Conservation (phyloP, 2,888 invertebrate species). For the Chrysotoxum bicinctum region DNA sequence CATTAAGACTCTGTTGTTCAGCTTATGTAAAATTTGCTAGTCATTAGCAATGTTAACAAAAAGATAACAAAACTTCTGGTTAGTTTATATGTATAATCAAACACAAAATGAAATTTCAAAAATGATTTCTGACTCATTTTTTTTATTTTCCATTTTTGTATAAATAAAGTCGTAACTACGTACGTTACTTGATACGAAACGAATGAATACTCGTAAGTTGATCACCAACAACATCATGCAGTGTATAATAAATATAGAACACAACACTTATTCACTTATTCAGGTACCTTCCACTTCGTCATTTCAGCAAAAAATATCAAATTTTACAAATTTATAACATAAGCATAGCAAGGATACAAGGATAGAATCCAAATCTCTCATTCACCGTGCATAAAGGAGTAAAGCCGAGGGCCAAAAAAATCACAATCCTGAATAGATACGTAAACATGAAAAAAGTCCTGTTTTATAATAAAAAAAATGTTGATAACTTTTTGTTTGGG, state of each 20-base stretch:
- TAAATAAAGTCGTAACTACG: not conserved
- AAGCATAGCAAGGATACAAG: not conserved
- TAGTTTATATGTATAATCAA: not conserved
- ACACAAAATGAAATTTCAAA: not conserved
- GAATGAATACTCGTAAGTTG: conserved; percentile 1
- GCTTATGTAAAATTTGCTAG: not conserved
- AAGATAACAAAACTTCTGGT: not conserved
- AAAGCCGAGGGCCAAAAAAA: not conserved
- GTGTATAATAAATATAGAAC: not conserved
- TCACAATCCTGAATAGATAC: conserved; percentile 17
- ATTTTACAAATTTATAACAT: conserved; percentile 15
- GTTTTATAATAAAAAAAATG: not conserved
- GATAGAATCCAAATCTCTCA: not conserved
- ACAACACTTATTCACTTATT: not conserved
- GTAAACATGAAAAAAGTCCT: not conserved
- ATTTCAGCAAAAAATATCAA: conserved; percentile 8
- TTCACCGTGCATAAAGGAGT: not conserved
- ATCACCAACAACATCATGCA: not conserved
- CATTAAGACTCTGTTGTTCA: too few relatives aligned
- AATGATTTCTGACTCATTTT: not conserved
- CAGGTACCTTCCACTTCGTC: not conserved
- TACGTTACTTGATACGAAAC: not conserved
- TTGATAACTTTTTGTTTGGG: not conserved
- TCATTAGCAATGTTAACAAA: not conserved
- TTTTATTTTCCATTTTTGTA: not conserved